These are phyloP conservation scores for Trichomycterus rosablanca DNA, from an alignment of 2,113 vertebrate genomes.

Conservation along the genomic window DNA sequence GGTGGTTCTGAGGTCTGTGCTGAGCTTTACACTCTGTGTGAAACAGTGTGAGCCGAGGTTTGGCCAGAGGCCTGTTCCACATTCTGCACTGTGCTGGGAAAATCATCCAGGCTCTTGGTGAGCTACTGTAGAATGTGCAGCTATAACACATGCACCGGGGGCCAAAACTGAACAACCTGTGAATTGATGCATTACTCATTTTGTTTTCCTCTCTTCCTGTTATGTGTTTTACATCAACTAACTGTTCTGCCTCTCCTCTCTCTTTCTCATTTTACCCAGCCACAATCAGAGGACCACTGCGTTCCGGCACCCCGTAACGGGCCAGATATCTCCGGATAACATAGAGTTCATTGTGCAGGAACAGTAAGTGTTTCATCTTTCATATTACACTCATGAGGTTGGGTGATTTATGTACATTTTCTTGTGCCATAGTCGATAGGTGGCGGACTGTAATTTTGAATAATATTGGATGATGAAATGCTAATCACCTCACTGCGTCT, in stretches of 20 bases:
- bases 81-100: conserved; percentile 38
- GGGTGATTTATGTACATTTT: background rate
- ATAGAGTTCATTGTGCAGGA: conserved; percentile 89
- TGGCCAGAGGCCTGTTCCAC: conserved; percentile 35
- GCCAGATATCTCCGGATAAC: conserved; percentile 94
- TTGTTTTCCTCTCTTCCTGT: conserved; percentile 15
- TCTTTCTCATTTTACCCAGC: conserved; percentile 56
- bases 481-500: background rate
- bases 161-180: conserved; percentile 11
- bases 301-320: conserved; percentile 92
- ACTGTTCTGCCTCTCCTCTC: background rate
- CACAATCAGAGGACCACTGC: conserved; percentile 89
- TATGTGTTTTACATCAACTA: background rate
- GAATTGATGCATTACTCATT: conserved; percentile 36
- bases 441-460: too few relatives aligned
- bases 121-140: conserved; percentile 37
- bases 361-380: conserved; percentile 75
- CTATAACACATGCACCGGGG: background rate
- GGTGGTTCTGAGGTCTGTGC: conserved; percentile 42
- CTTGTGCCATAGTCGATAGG: too few relatives aligned
- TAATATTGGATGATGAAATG: conserved; percentile 14
- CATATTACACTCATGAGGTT: background rate
- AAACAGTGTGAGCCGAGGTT: conserved; percentile 46
- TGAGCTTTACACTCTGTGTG: conserved; percentile 48
- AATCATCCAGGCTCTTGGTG: conserved; percentile 36